phyloP scores from a whole-genome alignment of 1,140 invertebrate genomes.

The Leptopilina boulardi region DNA sequence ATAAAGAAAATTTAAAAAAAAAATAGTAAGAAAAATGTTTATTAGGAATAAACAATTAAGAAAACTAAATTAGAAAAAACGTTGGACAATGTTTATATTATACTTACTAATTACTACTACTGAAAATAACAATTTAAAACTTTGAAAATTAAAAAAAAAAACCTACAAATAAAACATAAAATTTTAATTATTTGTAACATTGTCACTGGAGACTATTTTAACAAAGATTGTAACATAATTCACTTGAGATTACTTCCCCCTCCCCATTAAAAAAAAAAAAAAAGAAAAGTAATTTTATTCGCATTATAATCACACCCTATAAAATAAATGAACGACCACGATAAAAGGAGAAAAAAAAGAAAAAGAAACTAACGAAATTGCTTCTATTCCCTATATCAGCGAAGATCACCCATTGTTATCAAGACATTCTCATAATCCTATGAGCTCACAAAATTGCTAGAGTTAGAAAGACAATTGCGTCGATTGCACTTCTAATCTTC shows the following conservation, averaged over 20 bases:
- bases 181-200: neutral
- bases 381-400: slow-evolving; percentile 4
- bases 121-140: too few relatives aligned
- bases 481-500: slow-evolving; percentile 49
- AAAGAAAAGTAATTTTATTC: slow-evolving; percentile 1
- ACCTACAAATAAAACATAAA: too few relatives aligned
- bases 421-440: slow-evolving; percentile 25
- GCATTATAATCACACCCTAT: slow-evolving; percentile 18
- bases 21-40: too few relatives aligned
- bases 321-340: neutral
- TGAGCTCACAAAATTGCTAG: slow-evolving; percentile 6
- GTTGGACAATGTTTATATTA: too few relatives aligned
- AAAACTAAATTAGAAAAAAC: too few relatives aligned
- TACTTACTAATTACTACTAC: too few relatives aligned
- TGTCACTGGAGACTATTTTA: neutral
- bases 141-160: too few relatives aligned
- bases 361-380: slow-evolving; percentile 14
- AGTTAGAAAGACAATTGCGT: slow-evolving; percentile 37
- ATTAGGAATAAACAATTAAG: too few relatives aligned
- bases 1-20: too few relatives aligned
- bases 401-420: slow-evolving; percentile 2
- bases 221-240: neutral
- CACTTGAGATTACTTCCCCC: neutral
- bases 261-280: too few relatives aligned
- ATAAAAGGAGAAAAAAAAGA: neutral